phyloP scores from a whole-genome alignment of 2,113 vertebrate species.

The Gnathonemus echidnorhynchus region DNA sequence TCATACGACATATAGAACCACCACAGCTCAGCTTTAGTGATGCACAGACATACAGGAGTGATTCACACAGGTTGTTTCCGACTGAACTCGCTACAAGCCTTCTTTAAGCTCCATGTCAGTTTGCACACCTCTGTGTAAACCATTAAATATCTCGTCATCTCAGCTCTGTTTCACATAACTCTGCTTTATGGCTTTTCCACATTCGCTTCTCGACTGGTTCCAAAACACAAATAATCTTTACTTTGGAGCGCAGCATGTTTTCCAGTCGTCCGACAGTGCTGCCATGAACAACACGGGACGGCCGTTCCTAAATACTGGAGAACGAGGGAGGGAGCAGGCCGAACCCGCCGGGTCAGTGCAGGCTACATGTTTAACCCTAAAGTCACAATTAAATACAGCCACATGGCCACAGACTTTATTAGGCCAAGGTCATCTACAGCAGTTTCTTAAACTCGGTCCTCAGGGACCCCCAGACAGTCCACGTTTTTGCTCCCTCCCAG shows the following conservation, averaged over 20 bases:
- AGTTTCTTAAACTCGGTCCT: not conserved
- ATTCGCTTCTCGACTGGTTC: constrained; percentile 47
- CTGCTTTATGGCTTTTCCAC: constrained; percentile 65
- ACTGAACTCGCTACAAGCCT: constrained; percentile 14
- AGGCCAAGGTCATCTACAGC: not conserved
- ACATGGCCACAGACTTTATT: not conserved
- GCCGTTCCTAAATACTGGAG: constrained; percentile 43
- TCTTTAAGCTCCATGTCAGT: constrained; percentile 27
- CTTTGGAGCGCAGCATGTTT: constrained; percentile 63
- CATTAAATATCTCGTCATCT: constrained; percentile 58
- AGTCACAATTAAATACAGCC: not conserved
- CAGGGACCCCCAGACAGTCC: not conserved
- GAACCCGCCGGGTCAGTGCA: not conserved
- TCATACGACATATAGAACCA: not conserved
- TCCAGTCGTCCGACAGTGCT: constrained; percentile 46
- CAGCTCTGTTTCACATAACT: constrained; percentile 53
- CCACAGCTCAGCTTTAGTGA: not conserved
- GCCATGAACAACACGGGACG: constrained; percentile 48
- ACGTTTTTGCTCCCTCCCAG: not conserved
- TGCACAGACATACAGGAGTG: not conserved
- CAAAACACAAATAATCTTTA: constrained; percentile 61
- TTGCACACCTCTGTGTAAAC: constrained; percentile 47
- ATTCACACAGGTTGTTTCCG: not conserved
- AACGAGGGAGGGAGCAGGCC: constrained; percentile 12
- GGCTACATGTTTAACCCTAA: constrained; percentile 17